A percentile compares a stretch with the other conserved stretches of the same genome.
Evolutionary conservation across 2,113 vertebrate species (phyloP).

Genomic region (Apteryx owenii): DNA sequence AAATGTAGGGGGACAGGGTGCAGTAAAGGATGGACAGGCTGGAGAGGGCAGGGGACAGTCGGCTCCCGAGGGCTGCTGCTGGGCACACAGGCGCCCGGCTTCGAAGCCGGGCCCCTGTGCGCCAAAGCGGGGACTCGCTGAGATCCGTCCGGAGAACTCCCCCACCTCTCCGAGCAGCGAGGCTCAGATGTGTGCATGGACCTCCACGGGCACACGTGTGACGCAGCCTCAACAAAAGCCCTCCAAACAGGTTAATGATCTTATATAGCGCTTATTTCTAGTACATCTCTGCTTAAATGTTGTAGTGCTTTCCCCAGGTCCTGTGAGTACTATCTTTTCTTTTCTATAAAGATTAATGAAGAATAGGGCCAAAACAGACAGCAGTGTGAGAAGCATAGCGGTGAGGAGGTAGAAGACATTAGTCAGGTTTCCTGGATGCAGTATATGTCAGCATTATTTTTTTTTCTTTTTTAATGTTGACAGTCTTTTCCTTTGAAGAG

Average conservation of each 20-base stretch:
- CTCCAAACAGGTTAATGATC: too few species aligned
- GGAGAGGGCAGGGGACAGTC: too few species aligned
- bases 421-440: not conserved
- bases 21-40: too few species aligned
- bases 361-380: not conserved
- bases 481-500: rapidly evolving
- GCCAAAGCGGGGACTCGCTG: not conserved
- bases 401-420: not conserved
- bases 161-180: not conserved
- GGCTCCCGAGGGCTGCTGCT: too few species aligned
- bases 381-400: not conserved
- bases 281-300: not conserved
- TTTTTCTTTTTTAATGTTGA: not conserved
- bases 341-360: not conserved
- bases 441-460: not conserved
- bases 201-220: too few species aligned
- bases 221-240: too few species aligned
- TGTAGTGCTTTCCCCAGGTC: not conserved
- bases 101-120: too few species aligned
- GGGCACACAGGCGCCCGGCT: too few species aligned
- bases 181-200: too few species aligned
- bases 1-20: too few species aligned
- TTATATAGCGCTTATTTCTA: too few species aligned
- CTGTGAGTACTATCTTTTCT: not conserved
- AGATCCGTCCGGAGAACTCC: too few species aligned